phyloP scores from a whole-genome alignment of 2,113 vertebrate genomes.

The Junco hyemalis region DNA sequence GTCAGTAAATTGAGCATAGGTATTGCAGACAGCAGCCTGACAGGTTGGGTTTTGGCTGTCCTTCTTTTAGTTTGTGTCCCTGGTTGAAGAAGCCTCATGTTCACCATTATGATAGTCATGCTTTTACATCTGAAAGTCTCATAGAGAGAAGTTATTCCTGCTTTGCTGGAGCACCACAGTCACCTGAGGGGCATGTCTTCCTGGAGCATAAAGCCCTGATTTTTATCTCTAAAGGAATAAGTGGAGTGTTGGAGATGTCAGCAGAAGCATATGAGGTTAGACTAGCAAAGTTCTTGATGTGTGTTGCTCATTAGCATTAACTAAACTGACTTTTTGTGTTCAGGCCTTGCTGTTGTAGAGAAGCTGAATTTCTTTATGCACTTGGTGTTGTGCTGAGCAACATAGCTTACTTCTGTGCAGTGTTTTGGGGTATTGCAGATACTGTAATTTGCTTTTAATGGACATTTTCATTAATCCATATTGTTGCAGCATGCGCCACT shows the following conservation, averaged over 20 bases:
- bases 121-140: background rate
- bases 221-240: background rate
- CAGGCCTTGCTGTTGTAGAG: fast-evolving
- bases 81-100: background rate
- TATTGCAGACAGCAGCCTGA: background rate
- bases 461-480: background rate
- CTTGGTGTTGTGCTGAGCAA: background rate
- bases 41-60: background rate
- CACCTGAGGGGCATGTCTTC: background rate
- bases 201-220: background rate
- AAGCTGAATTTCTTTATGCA: background rate
- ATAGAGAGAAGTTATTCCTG: background rate
- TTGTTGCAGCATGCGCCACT: background rate
- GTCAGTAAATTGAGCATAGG: background rate
- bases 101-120: fast-evolving
- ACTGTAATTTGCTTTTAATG: background rate
- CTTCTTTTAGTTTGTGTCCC: background rate
- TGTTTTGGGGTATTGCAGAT: background rate
- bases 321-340: background rate
- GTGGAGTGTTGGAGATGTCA: background rate
- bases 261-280: background rate
- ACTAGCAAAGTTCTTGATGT: background rate
- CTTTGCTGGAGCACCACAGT: background rate
- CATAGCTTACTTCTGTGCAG: background rate
- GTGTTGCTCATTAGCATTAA: background rate